Evolutionary conservation across 2,888 invertebrate genomes (phyloP), one percentile per base, ranked within the genome.

Genomic region (Amphiduros pacificus): DNA sequence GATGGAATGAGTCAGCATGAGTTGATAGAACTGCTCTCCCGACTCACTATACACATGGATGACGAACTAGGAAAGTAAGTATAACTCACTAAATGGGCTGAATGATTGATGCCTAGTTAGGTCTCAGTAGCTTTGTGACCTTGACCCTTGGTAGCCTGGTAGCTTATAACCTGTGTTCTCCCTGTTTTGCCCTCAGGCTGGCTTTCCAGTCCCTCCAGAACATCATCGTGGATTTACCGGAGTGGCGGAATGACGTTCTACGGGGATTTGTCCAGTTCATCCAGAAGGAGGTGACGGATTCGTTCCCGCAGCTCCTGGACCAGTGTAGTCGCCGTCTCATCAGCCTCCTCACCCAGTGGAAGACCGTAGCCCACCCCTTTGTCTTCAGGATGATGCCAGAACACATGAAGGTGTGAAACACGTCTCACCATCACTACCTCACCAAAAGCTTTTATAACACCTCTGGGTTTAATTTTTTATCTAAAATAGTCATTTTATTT

Each of bases 41-140:
- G 98, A 4, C 87, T 99, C 51, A 98, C 97, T 0, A 93, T 98
- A 0, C 99, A 99, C 80, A 92, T 98, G 90, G 99, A 99, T 75
- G 99, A 98, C 80, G 99, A 99, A 83, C 85, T 99, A 93, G 91
- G 81, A 77, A 70, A 70, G 77, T 70, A 54, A 57, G 70, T 62
- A 29, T 6, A 11, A 17, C 29, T 9, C 44, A 27, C 3, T 14
- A 20, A n/a, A n/a, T n/a, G n/a, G n/a, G n/a, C n/a, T n/a, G n/a
- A n/a, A n/a, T n/a, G n/a, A n/a, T n/a, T n/a, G n/a, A n/a, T n/a
- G n/a, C n/a, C n/a, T n/a, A n/a, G n/a, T n/a, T n/a, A n/a, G n/a
- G n/a, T n/a, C n/a, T n/a, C n/a, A n/a, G n/a, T n/a, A n/a, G n/a
- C n/a, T n/a, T n/a, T n/a, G n/a, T n/a, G n/a, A n/a, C n/a, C n/a